Evolutionary conservation across 2,113 vertebrate species (phyloP).

Genomic region (Nematolebias whitei): DNA sequence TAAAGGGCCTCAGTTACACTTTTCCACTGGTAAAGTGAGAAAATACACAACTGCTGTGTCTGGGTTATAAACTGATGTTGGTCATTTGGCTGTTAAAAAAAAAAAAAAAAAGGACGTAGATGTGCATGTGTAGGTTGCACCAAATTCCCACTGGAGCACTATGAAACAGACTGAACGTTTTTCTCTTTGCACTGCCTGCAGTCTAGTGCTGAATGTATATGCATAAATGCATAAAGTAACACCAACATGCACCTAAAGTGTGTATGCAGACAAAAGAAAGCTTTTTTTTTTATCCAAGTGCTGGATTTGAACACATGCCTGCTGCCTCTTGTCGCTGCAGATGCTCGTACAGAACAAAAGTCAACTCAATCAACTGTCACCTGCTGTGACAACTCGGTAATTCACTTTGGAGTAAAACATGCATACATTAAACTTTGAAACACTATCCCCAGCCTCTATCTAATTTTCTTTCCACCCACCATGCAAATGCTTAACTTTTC

Average conservation of each 20-base stretch:
- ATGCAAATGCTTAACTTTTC: not conserved
- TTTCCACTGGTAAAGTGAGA: not conserved
- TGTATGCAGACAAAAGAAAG: not conserved
- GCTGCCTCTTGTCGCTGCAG: slow-evolving; percentile 4
- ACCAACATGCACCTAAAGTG: not conserved
- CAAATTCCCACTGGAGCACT: slow-evolving; percentile 10
- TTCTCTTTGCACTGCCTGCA: slow-evolving; percentile 11
- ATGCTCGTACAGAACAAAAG: slow-evolving; percentile 20
- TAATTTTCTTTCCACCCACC: slow-evolving; percentile 11
- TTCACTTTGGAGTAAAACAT: not conserved
- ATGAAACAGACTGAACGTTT: slow-evolving; percentile 15
- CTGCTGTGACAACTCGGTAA: slow-evolving; percentile 36
- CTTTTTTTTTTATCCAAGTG: not conserved
- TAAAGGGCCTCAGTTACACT: not conserved
- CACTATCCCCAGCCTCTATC: not conserved
- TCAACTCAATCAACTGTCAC: slow-evolving; percentile 27
- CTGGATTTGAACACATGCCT: slow-evolving; percentile 15
- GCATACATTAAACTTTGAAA: slow-evolving; percentile 28
- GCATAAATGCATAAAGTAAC: slow-evolving; percentile 13
- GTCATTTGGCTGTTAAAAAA: slow-evolving; percentile 24
- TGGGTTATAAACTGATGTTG: not conserved
- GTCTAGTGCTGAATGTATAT: slow-evolving; percentile 4
- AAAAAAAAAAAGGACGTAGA: slow-evolving; percentile 6
- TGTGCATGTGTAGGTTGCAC: slow-evolving; percentile 25
- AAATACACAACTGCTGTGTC: not conserved